Evolutionary conservation across 2,888 invertebrate genomes (phyloP), one percentile per base, ranked within the genome.

Genomic region (Caenorhabditis japonica): DNA sequence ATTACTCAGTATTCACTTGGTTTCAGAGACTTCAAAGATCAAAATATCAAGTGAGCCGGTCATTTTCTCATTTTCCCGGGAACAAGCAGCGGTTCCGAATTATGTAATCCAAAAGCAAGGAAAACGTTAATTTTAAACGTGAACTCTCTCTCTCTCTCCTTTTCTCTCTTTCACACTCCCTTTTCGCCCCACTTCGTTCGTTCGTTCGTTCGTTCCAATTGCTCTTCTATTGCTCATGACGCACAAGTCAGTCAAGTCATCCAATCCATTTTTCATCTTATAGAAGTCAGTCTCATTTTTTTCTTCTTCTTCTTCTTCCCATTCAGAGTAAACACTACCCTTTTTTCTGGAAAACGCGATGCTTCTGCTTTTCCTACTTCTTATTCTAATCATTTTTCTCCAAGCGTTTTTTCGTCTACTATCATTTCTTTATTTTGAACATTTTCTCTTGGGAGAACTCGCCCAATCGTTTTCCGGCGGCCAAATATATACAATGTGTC

Each of bases 301-400:
- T 30, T 30, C 7, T 10, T 7, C 7, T 10, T 30, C 5, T 30
- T 30, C 30, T 10, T 7, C 7, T 30, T 30, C 30, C 30, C 30
- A 7, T 30, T 10, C 30, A 30, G 55, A 64, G 64, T 55, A 36
- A 49, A 64, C 64, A 49, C 64, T 56, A 53, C 46, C 64, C n/a
- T n/a, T n/a, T n/a, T 55, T 49, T 41, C 64, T 64, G 62, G 56
- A 64, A 64, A 64, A 64, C 56, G n/a, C 56, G 64, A 64, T 64
- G 64, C 55, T 41, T 19, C 51, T 39, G 49, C 19, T 30, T 21
- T 12, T 12, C 43, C 36, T 27, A 25, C 47, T 41, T 27, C 39
- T 30, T 30, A 49, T 64, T 34, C 55, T 15, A 12, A 25, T 52
- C 36, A 25, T 21, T 27, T 52, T 33, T 38, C 43, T 52, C 52